Evolutionary conservation across 2,113 vertebrate genomes (phyloP).

Genomic region (Cololabis saira): DNA sequence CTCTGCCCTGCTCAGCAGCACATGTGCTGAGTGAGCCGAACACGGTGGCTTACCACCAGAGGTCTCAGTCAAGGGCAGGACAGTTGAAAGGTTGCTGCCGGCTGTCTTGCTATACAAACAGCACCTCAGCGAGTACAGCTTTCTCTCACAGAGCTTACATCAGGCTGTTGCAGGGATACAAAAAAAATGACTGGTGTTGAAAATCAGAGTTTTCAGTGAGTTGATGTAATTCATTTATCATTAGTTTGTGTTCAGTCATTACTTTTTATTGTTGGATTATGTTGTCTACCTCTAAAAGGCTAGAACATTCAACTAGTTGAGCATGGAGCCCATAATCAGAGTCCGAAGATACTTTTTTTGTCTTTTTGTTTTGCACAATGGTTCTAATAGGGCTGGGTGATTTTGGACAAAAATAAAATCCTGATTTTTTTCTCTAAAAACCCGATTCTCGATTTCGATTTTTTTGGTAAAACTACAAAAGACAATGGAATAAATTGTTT

Average conservation of each 20-base stretch:
- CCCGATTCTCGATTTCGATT: too few relatives aligned
- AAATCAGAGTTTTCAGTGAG: slow-evolving; percentile 1
- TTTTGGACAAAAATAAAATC: too few relatives aligned
- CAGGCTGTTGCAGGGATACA: slow-evolving; percentile 18
- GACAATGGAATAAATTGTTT: too few relatives aligned
- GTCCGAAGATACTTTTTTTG: too few relatives aligned
- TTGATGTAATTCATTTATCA: not conserved
- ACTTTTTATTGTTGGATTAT: not conserved
- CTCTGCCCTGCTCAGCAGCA: slow-evolving; percentile 77
- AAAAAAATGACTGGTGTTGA: slow-evolving; percentile 12
- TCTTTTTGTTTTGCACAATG: too few relatives aligned
- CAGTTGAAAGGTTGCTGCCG: slow-evolving; percentile 77
- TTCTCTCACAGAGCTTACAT: slow-evolving; percentile 53
- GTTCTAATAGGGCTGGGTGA: too few relatives aligned
- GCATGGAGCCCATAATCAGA: too few relatives aligned
- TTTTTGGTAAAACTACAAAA: too few relatives aligned
- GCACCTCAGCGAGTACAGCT: slow-evolving; percentile 44
- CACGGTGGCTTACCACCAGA: slow-evolving; percentile 78
- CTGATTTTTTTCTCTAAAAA: too few relatives aligned
- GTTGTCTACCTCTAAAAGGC: not conserved
- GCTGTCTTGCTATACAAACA: slow-evolving; percentile 68
- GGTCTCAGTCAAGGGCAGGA: slow-evolving; percentile 81
- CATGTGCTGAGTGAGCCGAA: slow-evolving; percentile 82
- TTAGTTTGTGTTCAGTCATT: not conserved
- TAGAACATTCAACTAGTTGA: too few relatives aligned